Evolutionary conservation across 2,797 vertebrate genomes (phyloP).

Genomic region (Ataeniobius toweri): DNA sequence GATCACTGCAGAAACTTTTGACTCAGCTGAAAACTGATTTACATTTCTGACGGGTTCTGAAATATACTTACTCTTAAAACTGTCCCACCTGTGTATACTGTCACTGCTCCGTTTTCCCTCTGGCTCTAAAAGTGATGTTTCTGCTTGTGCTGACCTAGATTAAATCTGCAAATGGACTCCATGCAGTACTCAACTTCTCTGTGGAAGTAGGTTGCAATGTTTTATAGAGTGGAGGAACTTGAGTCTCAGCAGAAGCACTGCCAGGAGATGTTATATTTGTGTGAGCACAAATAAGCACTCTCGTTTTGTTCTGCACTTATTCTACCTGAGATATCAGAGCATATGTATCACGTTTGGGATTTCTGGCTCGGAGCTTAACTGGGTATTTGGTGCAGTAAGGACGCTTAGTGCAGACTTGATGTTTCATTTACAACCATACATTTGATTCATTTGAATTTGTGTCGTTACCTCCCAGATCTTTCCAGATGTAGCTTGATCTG

Average conservation of each 20-base stretch:
- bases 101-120: neutral
- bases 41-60: neutral
- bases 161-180: constrained; percentile 39
- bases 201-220: constrained; percentile 62
- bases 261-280: constrained; percentile 56
- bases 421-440: neutral
- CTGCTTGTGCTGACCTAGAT: constrained; percentile 59
- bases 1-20: neutral
- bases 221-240: constrained; percentile 34
- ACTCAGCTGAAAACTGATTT: neutral
- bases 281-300: constrained; percentile 14
- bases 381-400: neutral
- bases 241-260: constrained; percentile 30
- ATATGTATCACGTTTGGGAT: constrained; percentile 24
- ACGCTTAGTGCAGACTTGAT: constrained; percentile 19
- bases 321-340: constrained; percentile 44
- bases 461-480: neutral
- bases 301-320: constrained; percentile 38
- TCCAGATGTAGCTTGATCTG: constrained; percentile 3
- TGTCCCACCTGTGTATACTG: neutral
- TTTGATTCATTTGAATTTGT: constrained; percentile 17
- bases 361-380: neutral
- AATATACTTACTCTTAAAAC: neutral
- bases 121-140: constrained; percentile 4
- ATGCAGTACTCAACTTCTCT: constrained; percentile 29